These are phyloP conservation scores for Chrysotoxum bicinctum DNA, from an alignment of 2,888 invertebrate species.

Conservation along the genomic window DNA sequence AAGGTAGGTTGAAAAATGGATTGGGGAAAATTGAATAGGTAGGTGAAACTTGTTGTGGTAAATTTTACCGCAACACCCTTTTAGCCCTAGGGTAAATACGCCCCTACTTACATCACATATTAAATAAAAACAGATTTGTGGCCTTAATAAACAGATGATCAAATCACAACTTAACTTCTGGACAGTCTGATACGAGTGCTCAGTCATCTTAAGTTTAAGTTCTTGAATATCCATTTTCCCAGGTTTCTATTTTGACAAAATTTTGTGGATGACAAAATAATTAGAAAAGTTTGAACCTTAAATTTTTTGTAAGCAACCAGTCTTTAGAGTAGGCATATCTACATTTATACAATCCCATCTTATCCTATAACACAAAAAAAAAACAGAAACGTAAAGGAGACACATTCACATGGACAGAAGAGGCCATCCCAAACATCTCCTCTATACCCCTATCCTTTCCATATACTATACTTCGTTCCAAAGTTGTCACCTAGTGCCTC, in stretches of 20 bases:
- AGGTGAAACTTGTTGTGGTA: too few relatives aligned
- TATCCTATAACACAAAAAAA: not conserved
- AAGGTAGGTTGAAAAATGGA: too few relatives aligned
- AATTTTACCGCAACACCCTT: too few relatives aligned
- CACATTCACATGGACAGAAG: not conserved
- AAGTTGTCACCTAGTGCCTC: conserved; percentile 68
- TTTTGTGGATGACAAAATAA: conserved; percentile 6
- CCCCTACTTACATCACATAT: too few relatives aligned
- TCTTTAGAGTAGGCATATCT: not conserved
- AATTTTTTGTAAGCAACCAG: conserved; percentile 13
- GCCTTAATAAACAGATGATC: too few relatives aligned
- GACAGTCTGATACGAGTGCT: too few relatives aligned
- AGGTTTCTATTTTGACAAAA: not conserved
- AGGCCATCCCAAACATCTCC: conserved; percentile 2
- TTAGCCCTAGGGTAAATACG: too few relatives aligned
- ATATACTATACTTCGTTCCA: conserved; percentile 10
- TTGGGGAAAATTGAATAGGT: too few relatives aligned
- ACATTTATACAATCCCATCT: not conserved
- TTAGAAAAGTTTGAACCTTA: conserved; percentile 51
- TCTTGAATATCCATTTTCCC: too few relatives aligned
- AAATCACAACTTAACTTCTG: too few relatives aligned
- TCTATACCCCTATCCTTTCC: not conserved
- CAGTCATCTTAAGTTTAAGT: too few relatives aligned
- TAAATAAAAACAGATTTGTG: too few relatives aligned
- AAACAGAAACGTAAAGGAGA: not conserved